Conservation (phyloP, 2,888 invertebrate genomes). For the Pantelozetes paolii region DNA sequence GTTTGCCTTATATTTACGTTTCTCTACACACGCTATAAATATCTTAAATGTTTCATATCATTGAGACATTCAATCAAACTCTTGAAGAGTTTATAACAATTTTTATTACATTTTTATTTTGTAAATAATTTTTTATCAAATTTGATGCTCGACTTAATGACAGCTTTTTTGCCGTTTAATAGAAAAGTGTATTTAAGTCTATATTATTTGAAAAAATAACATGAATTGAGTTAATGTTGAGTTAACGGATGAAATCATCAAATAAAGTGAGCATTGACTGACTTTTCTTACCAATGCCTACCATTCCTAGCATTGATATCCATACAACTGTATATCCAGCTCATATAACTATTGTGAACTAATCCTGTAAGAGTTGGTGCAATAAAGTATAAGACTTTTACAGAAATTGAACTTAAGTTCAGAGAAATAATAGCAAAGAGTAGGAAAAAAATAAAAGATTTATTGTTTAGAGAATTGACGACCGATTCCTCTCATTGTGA, state of each 20-base stretch:
- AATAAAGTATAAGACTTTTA: neutral
- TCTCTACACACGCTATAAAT: too few species aligned
- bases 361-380: neutral
- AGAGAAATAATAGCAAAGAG: conserved; percentile 4
- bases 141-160: conserved; percentile 5
- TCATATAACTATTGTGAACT: neutral
- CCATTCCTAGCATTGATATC: too few species aligned
- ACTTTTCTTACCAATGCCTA: too few species aligned
- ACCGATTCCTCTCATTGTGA: neutral
- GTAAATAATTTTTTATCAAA: neutral
- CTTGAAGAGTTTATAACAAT: too few species aligned
- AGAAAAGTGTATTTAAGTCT: neutral
- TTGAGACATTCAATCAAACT: too few species aligned
- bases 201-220: neutral
- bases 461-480: conserved; percentile 1
- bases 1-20: too few species aligned
- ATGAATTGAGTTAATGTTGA: neutral
- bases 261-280: conserved; percentile 3
- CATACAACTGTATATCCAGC: neutral
- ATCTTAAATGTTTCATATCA: too few species aligned
- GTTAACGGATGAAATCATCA: conserved; percentile 10
- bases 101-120: too few species aligned
- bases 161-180: neutral
- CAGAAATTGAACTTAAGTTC: neutral
- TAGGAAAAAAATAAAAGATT: neutral